These are phyloP conservation scores for Enteromius anoplus DNA, from an alignment of 2,797 vertebrate species.

Conservation along the genomic window DNA sequence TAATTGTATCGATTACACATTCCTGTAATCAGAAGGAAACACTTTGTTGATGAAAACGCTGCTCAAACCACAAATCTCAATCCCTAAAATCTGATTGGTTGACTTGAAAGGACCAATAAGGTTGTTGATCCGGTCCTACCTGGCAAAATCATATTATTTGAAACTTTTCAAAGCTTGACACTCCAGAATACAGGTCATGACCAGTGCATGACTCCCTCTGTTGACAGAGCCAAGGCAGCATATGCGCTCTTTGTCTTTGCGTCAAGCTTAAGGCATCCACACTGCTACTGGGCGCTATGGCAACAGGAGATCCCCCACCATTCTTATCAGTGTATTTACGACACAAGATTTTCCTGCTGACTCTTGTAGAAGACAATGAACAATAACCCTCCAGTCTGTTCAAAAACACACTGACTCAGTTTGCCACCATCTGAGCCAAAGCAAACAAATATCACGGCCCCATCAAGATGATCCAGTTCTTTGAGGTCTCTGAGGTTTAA, in stretches of 20 bases:
- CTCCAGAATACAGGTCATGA: background rate
- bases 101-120: background rate
- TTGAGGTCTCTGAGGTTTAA: conserved; percentile 29
- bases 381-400: conserved; percentile 27
- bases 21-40: background rate
- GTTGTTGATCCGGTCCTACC: background rate
- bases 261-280: conserved; percentile 57
- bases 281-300: conserved; percentile 66
- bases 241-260: conserved; percentile 52
- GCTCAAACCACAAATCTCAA: background rate
- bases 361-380: conserved; percentile 37
- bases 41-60: background rate
- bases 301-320: conserved; percentile 55
- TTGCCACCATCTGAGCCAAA: conserved; percentile 31
- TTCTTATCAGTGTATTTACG: conserved; percentile 31
- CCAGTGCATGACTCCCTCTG: background rate
- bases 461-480: conserved; percentile 33
- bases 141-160: background rate
- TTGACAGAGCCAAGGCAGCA: conserved; percentile 52
- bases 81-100: background rate
- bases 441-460: conserved; percentile 19
- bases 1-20: background rate
- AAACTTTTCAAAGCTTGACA: background rate
- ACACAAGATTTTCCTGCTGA: conserved; percentile 31
- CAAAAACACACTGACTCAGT: conserved; percentile 21